Evolutionary conservation across 2,113 vertebrate species (phyloP).

Genomic region (Columbina picui): DNA sequence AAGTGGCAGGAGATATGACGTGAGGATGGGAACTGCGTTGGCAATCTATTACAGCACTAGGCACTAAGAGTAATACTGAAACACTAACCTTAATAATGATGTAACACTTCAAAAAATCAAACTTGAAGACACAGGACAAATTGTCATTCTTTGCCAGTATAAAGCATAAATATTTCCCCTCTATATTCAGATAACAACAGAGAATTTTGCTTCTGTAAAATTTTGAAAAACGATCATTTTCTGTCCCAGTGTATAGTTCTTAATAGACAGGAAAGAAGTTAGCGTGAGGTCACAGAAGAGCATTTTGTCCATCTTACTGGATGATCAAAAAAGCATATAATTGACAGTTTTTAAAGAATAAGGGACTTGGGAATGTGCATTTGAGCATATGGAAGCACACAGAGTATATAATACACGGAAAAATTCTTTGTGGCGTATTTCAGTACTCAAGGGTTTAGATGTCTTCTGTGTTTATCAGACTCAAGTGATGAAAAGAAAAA

Average conservation of each 20-base stretch:
- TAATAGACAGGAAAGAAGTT: neutral
- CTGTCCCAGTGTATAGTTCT: neutral
- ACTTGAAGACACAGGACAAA: neutral
- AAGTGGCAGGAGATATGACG: neutral
- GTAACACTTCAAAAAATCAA: neutral
- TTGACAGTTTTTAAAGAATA: neutral
- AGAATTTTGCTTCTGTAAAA: neutral
- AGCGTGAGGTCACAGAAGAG: neutral
- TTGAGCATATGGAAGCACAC: neutral
- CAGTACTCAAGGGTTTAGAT: neutral
- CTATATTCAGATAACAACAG: neutral
- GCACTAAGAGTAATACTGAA: neutral
- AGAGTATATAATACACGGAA: neutral
- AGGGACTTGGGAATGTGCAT: neutral
- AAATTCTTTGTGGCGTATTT: neutral
- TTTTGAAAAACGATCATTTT: neutral
- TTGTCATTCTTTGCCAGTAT: neutral
- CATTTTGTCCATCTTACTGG: neutral
- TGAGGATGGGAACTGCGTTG: accelerated
- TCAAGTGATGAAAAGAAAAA: neutral
- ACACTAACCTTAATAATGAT: neutral
- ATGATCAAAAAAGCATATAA: neutral
- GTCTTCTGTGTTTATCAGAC: neutral
- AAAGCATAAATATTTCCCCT: neutral
- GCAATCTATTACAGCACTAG: neutral